phyloP scores from a whole-genome alignment of 2,888 invertebrate genomes.

The Cantharis nigra region DNA sequence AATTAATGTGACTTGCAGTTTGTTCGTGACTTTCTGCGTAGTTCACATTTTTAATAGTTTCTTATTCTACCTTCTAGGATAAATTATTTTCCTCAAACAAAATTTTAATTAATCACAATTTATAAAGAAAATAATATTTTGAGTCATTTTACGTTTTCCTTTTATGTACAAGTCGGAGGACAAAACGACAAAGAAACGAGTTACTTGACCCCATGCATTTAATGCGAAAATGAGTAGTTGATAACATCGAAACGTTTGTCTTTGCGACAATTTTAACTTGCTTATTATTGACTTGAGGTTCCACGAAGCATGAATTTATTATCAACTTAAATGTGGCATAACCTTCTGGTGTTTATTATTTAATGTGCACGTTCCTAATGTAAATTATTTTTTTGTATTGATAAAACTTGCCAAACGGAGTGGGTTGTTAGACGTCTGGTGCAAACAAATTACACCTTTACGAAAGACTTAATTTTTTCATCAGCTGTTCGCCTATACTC shows the following conservation, averaged over 20 bases:
- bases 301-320: neutral
- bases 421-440: neutral
- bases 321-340: neutral
- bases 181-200: neutral
- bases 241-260: neutral
- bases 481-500: neutral
- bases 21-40: neutral
- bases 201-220: neutral
- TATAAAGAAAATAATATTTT: neutral
- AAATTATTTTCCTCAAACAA: neutral
- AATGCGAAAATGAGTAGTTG: neutral
- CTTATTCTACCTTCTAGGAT: neutral
- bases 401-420: conserved; percentile 1
- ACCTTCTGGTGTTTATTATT: neutral
- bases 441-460: neutral
- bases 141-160: neutral
- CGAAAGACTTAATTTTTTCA: neutral
- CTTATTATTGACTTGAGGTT: neutral
- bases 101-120: neutral
- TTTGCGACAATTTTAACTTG: neutral
- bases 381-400: neutral
- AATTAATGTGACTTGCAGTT: neutral
- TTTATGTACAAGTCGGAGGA: neutral
- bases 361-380: neutral
- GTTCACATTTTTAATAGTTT: neutral